Conservation (phyloP, 1,140 invertebrate species). For the Apocrypta bakeri region DNA sequence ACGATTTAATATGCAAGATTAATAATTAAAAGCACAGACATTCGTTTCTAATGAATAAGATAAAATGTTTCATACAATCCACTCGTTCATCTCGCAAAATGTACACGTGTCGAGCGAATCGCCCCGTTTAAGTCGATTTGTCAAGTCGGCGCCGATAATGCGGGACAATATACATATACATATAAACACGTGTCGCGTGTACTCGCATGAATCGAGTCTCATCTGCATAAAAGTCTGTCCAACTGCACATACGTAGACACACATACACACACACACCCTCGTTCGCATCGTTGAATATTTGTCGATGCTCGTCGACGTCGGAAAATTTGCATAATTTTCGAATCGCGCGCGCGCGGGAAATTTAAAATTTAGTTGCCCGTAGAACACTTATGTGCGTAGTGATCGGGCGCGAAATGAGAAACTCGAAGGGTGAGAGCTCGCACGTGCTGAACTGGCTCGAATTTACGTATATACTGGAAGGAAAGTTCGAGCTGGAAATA, state of each 20-base stretch:
- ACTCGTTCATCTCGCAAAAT: neutral
- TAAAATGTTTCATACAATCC: neutral
- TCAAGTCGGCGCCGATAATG: conserved; percentile 36
- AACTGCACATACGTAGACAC: neutral
- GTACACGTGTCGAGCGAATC: neutral
- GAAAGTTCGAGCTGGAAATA: neutral
- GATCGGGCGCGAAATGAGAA: neutral
- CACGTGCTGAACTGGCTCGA: neutral
- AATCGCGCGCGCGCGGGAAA: conserved; percentile 52
- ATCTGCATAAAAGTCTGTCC: conserved; percentile 46
- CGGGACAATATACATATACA: neutral
- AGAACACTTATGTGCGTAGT: neutral
- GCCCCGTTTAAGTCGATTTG: conserved; percentile 38
- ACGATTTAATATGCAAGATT: no score
- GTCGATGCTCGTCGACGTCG: conserved; percentile 56
- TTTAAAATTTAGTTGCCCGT: conserved; percentile 35
- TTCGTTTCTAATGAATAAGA: no score
- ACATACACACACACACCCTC: neutral
- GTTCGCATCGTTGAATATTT: conserved; percentile 62
- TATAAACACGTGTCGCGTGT: neutral
- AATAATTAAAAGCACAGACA: no score
- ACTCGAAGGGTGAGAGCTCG: neutral
- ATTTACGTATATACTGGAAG: neutral
- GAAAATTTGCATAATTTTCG: conserved; percentile 70
- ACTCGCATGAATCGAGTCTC: neutral